Base-by-base conservation (phyloP, 2,888 invertebrate species). In the Pterostichus niger region DNA sequence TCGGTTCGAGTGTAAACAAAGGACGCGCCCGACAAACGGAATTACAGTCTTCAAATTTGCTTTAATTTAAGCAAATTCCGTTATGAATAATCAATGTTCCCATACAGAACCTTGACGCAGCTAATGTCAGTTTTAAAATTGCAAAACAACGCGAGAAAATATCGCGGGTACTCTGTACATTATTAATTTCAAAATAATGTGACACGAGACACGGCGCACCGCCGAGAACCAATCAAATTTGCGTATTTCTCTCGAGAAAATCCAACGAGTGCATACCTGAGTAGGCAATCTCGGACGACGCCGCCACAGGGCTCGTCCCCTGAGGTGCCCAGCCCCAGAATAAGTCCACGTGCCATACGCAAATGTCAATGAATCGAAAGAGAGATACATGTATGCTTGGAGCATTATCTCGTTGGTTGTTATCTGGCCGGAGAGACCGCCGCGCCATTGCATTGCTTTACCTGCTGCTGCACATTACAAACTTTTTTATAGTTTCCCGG, bases 191-290 rank as follows among this genome's bases (percentile, higher is more conserved):
- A 81, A 81, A 81, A 71, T 81, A 81, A 81, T 81, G 81, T 73
- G 73, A 81, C 73, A 73, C 24, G 73, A 73, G 44, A 81, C 81
- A 56, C 11, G 9, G 35, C 33, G 49, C 71, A 71, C 54, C 52
- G 15, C 33, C 31, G 81, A 54, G 86, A 89, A 89, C 89, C 89
- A 89, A 89, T 89, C 88, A 89, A 88, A 89, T 89, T 88, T 87
- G 87, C 56, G 73, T 88, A 89, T 89, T 88, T 89, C 89, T 89
- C 89, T 86, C 86, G 89, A 89, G 89, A 87, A 89, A 89, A 88
- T 89, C 87, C 87, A 86, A 73, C 81, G 71, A 86, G 87, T 86
- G 87, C 87, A 88, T 88, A 87, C 87, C 87, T 88, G 88, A 89
- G 89, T 89, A 88, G 85, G 84, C 85, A 81, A 81, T 81, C 73